Evolutionary conservation across 2,113 vertebrate genomes (phyloP).

Genomic region (Zosterops lateralis): DNA sequence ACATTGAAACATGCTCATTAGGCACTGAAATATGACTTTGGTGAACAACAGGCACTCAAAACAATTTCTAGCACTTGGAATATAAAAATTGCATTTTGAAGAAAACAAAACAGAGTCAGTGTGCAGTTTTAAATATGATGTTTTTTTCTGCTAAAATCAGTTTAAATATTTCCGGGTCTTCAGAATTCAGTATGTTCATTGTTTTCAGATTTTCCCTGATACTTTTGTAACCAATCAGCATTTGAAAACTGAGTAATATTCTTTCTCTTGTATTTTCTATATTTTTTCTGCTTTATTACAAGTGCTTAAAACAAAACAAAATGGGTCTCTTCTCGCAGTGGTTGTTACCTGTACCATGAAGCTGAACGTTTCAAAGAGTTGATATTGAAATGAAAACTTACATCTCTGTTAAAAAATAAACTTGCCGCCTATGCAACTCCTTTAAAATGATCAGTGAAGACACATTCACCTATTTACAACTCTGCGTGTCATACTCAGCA

Average conservation of each 20-base stretch:
- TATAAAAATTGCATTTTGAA: background rate
- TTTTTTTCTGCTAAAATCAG: background rate
- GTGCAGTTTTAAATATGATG: background rate
- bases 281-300: background rate
- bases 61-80: background rate
- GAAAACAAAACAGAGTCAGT: background rate
- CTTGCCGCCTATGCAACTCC: background rate
- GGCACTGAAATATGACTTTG: background rate
- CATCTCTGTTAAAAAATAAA: background rate
- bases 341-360: background rate
- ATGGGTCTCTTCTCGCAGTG: background rate
- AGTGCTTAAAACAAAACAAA: background rate
- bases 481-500: fast-evolving
- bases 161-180: background rate
- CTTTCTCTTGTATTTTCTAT: background rate
- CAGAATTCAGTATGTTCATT: background rate
- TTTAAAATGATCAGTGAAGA: background rate
- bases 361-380: background rate
- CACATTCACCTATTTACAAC: background rate
- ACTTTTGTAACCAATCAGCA: background rate
- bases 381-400: background rate
- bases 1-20: background rate
- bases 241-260: background rate
- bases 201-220: background rate
- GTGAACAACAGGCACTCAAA: background rate